Base-by-base conservation (phyloP, 2,113 vertebrate species). In the Ailurus styani region DNA sequence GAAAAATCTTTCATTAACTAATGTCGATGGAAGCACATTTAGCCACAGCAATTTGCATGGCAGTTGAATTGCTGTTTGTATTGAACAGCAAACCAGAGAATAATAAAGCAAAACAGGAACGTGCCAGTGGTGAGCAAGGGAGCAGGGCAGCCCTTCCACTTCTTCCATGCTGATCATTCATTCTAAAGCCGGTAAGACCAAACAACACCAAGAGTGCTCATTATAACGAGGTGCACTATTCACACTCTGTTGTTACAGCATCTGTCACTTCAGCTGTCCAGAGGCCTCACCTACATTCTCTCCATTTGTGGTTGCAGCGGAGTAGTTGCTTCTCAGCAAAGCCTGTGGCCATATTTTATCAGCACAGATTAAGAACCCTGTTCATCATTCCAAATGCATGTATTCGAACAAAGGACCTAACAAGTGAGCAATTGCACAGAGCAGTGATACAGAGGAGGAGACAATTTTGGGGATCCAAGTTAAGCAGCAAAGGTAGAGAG, bases 41-140 rank as follows among this genome's bases (percentile, higher is more conserved):
- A 90, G 66, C 77, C 97, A 50, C 68, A 97, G 85, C 96, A 90
- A 78, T 97, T 91, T 98, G 50, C 94, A 70, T 96, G 70, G 89
- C 90, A 91, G 47, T 94, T 96, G 87, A 97, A 87, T 97, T 75
- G 87, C 94, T 97, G 34, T 98, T 97, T 96, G 81, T 95, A 85
- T 81, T 97, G 87, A 95, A 98, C 95, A 95, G 72, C 87, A 95
- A 93, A 93, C 57, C 40, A 94, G 92, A 97, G 62, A 91, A 84
- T 96, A 98, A 97, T 90, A 68, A 81, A 95, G 92, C 90, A 95
- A 97, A 97, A 78, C 14, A 73, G 0, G 11, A 95, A 64, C 31
- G 27, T 88, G 83, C 87, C 90, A 77, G 91, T 68, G 75, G 34
- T 87, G 95, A 97, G 62, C 37, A 77, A 81, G 77, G 96, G 66